A percentile compares a stretch with the other conserved stretches of the same genome.
phyloP scores from a whole-genome alignment of 2,797 vertebrate species.

The Knipowitschia caucasica region DNA sequence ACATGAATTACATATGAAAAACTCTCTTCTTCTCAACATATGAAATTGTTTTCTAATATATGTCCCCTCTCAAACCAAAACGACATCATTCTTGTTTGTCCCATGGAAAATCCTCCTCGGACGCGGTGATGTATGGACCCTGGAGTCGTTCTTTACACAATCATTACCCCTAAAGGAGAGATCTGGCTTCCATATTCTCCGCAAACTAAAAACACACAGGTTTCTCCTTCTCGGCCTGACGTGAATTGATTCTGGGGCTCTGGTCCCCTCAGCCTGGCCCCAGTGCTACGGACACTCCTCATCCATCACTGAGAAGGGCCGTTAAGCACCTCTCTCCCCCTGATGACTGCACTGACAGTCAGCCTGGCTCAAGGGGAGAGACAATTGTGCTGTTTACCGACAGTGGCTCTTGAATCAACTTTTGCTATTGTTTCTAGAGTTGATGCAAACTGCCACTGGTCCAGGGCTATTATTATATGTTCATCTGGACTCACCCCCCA shows the following conservation, averaged over 20 bases:
- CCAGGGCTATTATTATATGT: no score
- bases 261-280: slow-evolving; percentile 30
- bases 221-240: slow-evolving; percentile 22
- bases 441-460: no score
- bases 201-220: slow-evolving; percentile 12
- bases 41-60: background rate
- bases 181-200: slow-evolving; percentile 20
- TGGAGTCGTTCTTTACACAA: slow-evolving; percentile 23
- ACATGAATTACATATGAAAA: background rate
- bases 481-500: no score
- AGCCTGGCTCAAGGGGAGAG: slow-evolving; percentile 9
- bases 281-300: slow-evolving; percentile 26
- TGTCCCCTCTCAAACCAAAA: background rate
- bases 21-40: background rate
- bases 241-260: slow-evolving; percentile 37
- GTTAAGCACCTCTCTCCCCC: slow-evolving; percentile 49
- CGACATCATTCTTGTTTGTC: background rate
- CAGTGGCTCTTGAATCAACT: background rate
- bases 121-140: slow-evolving; percentile 40
- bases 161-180: slow-evolving; percentile 36
- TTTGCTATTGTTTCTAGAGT: background rate
- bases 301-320: slow-evolving; percentile 50
- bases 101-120: background rate
- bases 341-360: slow-evolving; percentile 35
- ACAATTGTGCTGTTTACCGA: slow-evolving; percentile 1